These are phyloP conservation scores for Myotis pilosus DNA, from an alignment of 2,797 vertebrate genomes.

Conservation along the genomic window DNA sequence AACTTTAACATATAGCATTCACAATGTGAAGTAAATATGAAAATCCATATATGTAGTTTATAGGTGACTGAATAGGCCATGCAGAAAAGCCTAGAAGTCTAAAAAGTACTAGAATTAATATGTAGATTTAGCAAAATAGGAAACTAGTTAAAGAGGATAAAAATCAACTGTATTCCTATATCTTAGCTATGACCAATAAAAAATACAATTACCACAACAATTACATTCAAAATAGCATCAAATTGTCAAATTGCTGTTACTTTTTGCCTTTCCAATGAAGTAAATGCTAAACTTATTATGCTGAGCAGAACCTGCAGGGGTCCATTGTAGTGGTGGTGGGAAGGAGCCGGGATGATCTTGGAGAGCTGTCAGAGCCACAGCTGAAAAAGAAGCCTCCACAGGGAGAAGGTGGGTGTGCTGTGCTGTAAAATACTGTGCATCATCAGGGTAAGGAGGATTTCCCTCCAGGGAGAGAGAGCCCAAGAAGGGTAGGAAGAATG, in stretches of 20 bases:
- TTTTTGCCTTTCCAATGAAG: background rate
- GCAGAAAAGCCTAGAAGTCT: background rate
- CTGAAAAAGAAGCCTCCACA: background rate
- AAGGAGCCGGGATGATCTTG: background rate
- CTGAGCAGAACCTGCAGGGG: fast-evolving
- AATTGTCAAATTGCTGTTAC: background rate
- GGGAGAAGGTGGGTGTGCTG: fast-evolving
- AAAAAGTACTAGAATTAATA: background rate
- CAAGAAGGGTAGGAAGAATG: background rate
- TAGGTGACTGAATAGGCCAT: background rate
- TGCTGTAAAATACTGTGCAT: background rate
- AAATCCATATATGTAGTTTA: background rate
- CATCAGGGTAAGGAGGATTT: background rate
- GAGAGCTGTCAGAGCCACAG: background rate
- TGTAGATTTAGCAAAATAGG: background rate
- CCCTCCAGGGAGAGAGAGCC: background rate
- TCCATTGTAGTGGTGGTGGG: background rate
- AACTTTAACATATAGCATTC: background rate
- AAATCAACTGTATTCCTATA: background rate
- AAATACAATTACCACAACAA: background rate
- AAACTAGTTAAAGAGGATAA: background rate
- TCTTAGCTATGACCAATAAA: background rate
- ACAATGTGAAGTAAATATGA: background rate
- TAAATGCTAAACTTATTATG: background rate
- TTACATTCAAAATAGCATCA: background rate